Percentiles rank a stretch among this genome's conserved stretches.
These are phyloP conservation scores for Geothlypis trichas DNA, from an alignment of 2,113 vertebrate genomes.

Conservation along the genomic window DNA sequence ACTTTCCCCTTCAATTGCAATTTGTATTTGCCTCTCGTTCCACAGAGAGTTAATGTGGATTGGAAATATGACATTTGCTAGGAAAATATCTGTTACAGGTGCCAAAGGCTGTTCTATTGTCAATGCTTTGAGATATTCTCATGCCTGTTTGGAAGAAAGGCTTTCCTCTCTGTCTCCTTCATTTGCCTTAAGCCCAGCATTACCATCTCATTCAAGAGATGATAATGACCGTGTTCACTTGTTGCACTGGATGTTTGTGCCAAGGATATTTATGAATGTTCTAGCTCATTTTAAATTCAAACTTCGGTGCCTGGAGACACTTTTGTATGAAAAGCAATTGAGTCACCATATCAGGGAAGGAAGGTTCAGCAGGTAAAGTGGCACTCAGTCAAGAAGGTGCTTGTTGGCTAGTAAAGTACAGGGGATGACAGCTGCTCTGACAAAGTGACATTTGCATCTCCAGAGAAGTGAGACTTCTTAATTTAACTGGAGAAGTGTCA, in stretches of 20 bases:
- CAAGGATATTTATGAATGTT: background rate
- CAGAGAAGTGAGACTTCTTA: constrained; percentile 55
- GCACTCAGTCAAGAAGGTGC: background rate
- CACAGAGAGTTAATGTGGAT: background rate
- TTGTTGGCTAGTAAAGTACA: constrained; percentile 25
- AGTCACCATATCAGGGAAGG: background rate
- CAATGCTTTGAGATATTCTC: background rate
- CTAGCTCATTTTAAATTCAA: background rate
- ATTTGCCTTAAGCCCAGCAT: background rate
- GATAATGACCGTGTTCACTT: background rate
- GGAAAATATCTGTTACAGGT: background rate
- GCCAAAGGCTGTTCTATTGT: background rate
- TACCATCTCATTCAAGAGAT: background rate
- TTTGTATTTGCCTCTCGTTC: background rate
- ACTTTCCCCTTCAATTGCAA: background rate
- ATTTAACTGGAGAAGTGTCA: constrained; percentile 51
- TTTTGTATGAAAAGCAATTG: background rate
- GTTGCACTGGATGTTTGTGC: background rate
- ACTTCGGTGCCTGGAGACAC: background rate
- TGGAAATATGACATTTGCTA: background rate
- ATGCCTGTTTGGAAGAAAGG: background rate
- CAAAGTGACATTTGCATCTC: constrained; percentile 55
- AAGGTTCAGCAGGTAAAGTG: constrained; percentile 8
- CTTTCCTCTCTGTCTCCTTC: background rate
- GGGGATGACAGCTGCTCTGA: constrained; percentile 49